Conservation (phyloP, 1,140 invertebrate genomes). For the Adelges cooleyi region DNA sequence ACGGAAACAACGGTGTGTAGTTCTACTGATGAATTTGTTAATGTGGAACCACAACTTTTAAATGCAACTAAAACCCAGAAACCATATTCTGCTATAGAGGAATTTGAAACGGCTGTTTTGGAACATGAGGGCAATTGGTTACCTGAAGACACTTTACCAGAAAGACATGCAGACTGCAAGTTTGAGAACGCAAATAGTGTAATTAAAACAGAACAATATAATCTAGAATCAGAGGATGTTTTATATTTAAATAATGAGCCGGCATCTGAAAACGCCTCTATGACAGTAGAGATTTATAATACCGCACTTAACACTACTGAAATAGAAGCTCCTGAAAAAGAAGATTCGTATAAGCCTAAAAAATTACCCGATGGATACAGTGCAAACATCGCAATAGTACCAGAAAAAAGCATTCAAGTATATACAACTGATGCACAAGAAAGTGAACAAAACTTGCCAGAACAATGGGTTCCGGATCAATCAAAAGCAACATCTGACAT, state of each 20-base stretch:
- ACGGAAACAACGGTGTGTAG: conserved; percentile 8
- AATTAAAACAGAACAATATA: too few species aligned
- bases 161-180: too few species aligned
- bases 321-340: conserved; percentile 50
- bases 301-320: conserved; percentile 34
- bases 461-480: conserved; percentile 40
- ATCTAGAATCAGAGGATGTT: too few species aligned
- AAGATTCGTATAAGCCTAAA: conserved; percentile 46
- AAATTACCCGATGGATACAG: conserved; percentile 47
- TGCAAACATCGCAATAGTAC: conserved; percentile 47
- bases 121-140: too few species aligned
- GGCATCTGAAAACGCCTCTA: not conserved
- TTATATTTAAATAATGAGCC: too few species aligned
- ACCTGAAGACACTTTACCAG: too few species aligned
- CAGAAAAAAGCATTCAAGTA: conserved; percentile 49
- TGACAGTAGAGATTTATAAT: not conserved
- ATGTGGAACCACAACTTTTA: not conserved
- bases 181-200: too few species aligned
- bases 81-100: too few species aligned
- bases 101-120: too few species aligned
- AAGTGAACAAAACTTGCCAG: conserved; percentile 46
- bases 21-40: not conserved
- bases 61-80: not conserved
- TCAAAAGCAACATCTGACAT: conserved; percentile 45
- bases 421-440: conserved; percentile 47